Conservation (phyloP, 2,888 invertebrate species). For the Xanthia icteritia region DNA sequence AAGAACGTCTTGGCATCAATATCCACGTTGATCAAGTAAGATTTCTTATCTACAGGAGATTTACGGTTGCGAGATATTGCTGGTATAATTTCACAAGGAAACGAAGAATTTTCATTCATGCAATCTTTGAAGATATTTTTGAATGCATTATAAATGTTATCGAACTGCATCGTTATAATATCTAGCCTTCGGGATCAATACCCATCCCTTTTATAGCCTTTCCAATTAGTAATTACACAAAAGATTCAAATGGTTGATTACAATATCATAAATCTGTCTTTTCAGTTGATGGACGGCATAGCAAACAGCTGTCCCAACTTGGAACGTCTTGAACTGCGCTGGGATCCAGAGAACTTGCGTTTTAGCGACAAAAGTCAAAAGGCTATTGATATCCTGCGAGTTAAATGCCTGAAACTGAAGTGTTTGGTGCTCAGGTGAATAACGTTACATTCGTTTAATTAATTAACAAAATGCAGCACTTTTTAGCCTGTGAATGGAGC, state of each 20-base stretch:
- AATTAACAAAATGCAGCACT: no score
- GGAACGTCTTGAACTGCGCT: constrained; percentile 97
- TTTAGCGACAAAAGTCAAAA: constrained; percentile 99
- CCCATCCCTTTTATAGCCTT: background rate
- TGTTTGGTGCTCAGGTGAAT: constrained; percentile 97
- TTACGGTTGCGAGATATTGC: background rate
- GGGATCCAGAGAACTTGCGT: constrained; percentile 99
- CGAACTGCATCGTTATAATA: background rate
- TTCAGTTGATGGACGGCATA: constrained; percentile 97
- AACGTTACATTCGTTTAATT: background rate
- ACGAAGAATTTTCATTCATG: background rate
- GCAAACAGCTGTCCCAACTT: constrained; percentile 97
- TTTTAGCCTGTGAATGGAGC: no score
- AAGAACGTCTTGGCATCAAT: constrained; percentile 98
- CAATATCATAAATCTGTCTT: constrained; percentile 1
- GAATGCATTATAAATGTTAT: background rate
- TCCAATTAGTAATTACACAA: background rate
- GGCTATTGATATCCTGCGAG: constrained; percentile 98
- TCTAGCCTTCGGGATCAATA: background rate
- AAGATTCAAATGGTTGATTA: background rate
- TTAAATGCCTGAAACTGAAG: constrained; percentile 97
- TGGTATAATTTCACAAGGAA: background rate
- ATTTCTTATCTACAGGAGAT: background rate
- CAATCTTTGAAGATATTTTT: background rate
- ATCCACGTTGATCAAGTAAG: constrained; percentile 97